A percentile compares a stretch with the other conserved stretches of the same genome.
Conservation (phyloP, 2,113 vertebrate species). For the Paratilapia polleni region DNA sequence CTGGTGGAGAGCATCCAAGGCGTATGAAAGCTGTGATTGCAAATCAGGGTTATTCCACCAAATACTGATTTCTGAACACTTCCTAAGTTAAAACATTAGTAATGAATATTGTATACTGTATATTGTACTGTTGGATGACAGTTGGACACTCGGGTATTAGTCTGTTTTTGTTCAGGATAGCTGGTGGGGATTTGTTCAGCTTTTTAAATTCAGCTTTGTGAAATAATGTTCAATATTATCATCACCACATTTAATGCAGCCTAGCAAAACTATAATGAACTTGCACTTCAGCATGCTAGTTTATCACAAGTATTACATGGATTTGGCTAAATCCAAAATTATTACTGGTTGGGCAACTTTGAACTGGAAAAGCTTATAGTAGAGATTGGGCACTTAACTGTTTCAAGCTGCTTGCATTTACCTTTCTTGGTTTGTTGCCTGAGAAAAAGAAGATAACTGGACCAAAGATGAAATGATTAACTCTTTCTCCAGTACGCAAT, state of each 20-base stretch:
- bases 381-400: no score
- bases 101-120: no score
- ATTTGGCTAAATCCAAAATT: background rate
- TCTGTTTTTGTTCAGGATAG: constrained; percentile 27
- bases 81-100: no score
- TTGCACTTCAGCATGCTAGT: background rate
- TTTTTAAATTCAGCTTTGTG: background rate
- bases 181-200: background rate
- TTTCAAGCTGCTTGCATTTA: no score
- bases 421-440: background rate
- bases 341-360: no score
- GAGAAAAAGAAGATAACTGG: background rate
- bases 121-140: no score
- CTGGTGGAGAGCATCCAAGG: no score
- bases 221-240: background rate
- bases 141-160: constrained; percentile 25
- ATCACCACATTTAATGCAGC: background rate
- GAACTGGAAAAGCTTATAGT: no score
- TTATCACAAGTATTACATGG: background rate
- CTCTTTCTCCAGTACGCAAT: background rate
- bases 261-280: background rate
- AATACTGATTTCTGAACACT: no score
- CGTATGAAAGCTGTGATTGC: no score
- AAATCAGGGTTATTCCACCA: no score
- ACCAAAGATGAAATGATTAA: background rate